phyloP scores from a whole-genome alignment of 2,113 vertebrate genomes.

The Lepus timidus region DNA sequence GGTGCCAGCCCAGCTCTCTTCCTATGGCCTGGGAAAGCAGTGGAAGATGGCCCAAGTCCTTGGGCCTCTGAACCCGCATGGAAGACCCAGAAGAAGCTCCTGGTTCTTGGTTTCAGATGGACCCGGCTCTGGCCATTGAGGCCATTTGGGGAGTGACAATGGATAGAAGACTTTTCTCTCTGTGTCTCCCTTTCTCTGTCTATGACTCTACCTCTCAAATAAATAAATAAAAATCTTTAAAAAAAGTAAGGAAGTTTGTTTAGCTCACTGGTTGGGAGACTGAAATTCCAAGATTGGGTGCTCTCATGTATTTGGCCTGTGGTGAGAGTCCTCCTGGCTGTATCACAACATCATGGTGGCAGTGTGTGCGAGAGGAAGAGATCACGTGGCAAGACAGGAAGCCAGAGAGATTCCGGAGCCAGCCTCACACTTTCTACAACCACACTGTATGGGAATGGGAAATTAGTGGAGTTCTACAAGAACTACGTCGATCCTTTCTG shows the following conservation, averaged over 20 bases:
- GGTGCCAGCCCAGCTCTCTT: too few species aligned
- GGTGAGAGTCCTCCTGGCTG: neutral
- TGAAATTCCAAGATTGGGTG: neutral
- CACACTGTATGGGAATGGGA: neutral
- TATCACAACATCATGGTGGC: neutral
- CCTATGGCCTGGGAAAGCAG: too few species aligned
- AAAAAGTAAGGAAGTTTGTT: neutral
- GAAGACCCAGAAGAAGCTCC: too few species aligned
- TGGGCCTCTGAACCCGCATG: too few species aligned
- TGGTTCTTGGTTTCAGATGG: too few species aligned
- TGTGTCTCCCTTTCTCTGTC: too few species aligned
- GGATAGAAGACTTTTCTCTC: too few species aligned
- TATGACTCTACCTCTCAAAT: too few species aligned
- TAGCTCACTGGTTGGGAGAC: neutral
- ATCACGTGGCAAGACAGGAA: neutral
- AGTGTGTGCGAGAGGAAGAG: neutral
- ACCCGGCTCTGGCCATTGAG: too few species aligned
- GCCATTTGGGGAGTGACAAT: too few species aligned
- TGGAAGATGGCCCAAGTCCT: too few species aligned
- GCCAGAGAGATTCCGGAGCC: neutral
- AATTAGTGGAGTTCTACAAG: neutral
- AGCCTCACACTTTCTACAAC: neutral
- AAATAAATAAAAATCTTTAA: too few species aligned
- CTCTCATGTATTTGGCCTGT: neutral
- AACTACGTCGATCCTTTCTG: neutral